These are phyloP conservation scores for Oopsacas minuta DNA, from an alignment of 37 sponge, comb jelly and placozoan species.

Conservation along the genomic window DNA sequence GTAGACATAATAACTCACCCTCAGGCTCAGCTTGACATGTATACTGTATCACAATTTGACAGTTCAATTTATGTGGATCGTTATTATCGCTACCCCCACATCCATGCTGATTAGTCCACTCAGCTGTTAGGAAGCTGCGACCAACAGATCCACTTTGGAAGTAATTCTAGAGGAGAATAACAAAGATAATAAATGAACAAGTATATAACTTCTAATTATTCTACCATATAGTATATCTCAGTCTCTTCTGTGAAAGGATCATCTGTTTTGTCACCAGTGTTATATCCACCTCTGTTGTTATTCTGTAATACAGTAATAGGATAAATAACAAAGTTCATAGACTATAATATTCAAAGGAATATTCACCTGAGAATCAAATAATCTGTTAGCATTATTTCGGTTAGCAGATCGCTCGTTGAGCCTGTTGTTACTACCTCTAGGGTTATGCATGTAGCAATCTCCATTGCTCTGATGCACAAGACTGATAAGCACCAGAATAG, in stretches of 20 bases:
- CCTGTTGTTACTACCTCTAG: constrained; percentile 93
- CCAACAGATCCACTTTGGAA: constrained; percentile 54
- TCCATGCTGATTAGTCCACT: constrained; percentile 99
- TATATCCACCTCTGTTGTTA: constrained; percentile 97
- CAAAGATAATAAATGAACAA: background rate
- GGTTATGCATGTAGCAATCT: constrained; percentile 89
- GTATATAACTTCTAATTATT: background rate
- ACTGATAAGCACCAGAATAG: constrained; percentile 8
- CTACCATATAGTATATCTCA: constrained; percentile 69
- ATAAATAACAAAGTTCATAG: background rate
- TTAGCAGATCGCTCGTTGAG: constrained; percentile 88
- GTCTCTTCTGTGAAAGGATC: constrained; percentile 42
- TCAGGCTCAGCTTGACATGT: constrained; percentile 56
- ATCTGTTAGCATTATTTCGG: constrained; percentile 82
- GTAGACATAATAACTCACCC: background rate
- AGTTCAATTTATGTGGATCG: constrained; percentile 94
- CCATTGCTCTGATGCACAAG: constrained; percentile 16
- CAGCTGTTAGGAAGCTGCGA: constrained; percentile 34
- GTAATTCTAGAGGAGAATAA: constrained; percentile 46
- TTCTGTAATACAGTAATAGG: constrained; percentile 40
- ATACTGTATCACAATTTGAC: constrained; percentile 92
- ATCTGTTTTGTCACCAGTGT: constrained; percentile 59
- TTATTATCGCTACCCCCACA: constrained; percentile 85
- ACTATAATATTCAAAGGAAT: background rate
- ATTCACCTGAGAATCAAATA: constrained; percentile 94